Evolutionary conservation across 2,113 vertebrate genomes (phyloP), one percentile per base, ranked within the genome.

Genomic region (Rhinolophus sinicus): DNA sequence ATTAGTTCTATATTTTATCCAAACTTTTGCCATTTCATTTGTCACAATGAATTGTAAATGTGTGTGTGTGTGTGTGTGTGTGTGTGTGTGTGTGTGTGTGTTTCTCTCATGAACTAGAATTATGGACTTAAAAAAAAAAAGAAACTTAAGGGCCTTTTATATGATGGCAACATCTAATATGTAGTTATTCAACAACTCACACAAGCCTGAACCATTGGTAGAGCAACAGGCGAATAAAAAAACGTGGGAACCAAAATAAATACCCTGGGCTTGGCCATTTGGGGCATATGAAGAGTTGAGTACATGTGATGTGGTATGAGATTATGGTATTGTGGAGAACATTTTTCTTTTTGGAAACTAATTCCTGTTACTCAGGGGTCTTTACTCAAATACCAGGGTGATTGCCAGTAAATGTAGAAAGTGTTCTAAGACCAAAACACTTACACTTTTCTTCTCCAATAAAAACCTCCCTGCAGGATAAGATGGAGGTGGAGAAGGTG

Each of bases 61-160:
- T 69, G 9, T 69, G 35, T 60, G 21, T 35, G 28, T 35, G 19
- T 5, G 3, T 64, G 16, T 70, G 1, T 70, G 24, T 81, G 47
- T 47, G 47, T 47, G 47, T 47, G 44, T 47, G 44, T 47, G 47
- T 47, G 8, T 85, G 28, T 38, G 16, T 44, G 8, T 88, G 40
- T 96, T 96, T 81, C 40, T n/a, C 8, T 56, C 78, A 78, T 52
- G 87, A 70, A 69, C 35, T 80, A 93, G 83, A 72, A 87, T 86
- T 22, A 78, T 0, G 8, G 47, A 56, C 44, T 78, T 92, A 30
- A 21, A 86, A 44, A 44, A 44, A 44, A 44, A 5, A 44, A 44
- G 7, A 44, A 44, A 70, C 60, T 28, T 54, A 54, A 33, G 18
- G 47, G 18, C 8, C 40, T 75, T 70, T 54, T 62, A 72, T 14